Percentiles rank a stretch among this genome's conserved stretches.
Conservation (phyloP, 1,140 invertebrate species). For the Euborellia annulipes region DNA sequence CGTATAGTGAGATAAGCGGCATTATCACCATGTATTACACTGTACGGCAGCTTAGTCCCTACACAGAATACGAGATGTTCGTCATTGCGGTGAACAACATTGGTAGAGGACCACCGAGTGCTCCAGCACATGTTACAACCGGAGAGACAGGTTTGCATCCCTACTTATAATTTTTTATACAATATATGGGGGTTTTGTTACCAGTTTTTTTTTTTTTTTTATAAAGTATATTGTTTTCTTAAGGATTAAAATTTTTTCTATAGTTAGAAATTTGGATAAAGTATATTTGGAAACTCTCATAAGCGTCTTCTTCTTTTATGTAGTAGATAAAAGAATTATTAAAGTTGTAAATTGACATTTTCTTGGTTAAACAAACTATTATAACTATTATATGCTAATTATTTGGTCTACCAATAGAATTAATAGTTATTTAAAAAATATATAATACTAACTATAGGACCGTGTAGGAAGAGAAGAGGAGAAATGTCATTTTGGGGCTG, state of each 20-base stretch:
- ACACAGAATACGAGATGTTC: conserved; percentile 93
- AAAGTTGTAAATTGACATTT: too few species aligned
- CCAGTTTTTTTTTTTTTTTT: conserved; percentile 12
- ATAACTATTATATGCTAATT: too few species aligned
- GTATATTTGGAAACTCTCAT: neutral
- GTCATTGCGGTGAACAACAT: conserved; percentile 89
- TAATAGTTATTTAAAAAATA: too few species aligned
- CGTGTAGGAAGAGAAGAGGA: too few species aligned
- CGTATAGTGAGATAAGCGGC: conserved; percentile 75
- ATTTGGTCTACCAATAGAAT: too few species aligned
- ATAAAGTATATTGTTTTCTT: conserved; percentile 13
- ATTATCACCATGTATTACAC: conserved; percentile 86
- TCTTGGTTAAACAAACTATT: too few species aligned
- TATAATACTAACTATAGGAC: too few species aligned
- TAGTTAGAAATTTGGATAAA: neutral
- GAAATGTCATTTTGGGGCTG: too few species aligned
- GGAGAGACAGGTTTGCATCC: conserved; percentile 80
- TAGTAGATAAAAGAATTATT: too few species aligned
- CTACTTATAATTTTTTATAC: conserved; percentile 18
- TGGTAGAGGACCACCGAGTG: conserved; percentile 73
- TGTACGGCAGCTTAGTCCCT: conserved; percentile 73
- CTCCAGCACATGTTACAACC: conserved; percentile 76
- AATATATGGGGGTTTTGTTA: conserved; percentile 11
- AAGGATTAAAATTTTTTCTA: conserved; percentile 9
- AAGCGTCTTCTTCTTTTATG: too few species aligned